Evolutionary conservation across 2,797 vertebrate genomes (phyloP).

Genomic region (Pipistrellus pygmaeus): DNA sequence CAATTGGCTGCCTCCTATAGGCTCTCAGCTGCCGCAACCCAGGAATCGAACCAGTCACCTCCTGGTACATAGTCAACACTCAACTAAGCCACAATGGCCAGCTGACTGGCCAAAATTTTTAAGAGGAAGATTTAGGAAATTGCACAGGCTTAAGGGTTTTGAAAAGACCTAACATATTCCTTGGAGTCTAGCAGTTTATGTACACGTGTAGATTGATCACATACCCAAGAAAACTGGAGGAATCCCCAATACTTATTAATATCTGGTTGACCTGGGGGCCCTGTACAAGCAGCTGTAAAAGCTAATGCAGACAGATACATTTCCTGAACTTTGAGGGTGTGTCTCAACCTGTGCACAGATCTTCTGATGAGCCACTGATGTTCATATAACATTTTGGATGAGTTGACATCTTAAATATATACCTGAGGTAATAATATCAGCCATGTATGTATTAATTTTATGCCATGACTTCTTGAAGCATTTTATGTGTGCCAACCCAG

Average conservation of each 20-base stretch:
- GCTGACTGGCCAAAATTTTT: background rate
- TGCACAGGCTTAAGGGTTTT: background rate
- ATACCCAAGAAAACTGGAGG: background rate
- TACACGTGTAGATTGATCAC: background rate
- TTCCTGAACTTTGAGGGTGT: background rate
- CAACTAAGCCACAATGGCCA: too few species aligned
- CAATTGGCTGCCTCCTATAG: too few species aligned
- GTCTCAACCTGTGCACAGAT: background rate
- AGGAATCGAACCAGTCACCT: too few species aligned
- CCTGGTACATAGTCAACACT: too few species aligned
- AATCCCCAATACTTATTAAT: background rate
- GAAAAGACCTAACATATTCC: background rate
- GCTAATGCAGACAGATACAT: background rate
- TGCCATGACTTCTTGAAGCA: background rate
- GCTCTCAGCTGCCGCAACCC: too few species aligned
- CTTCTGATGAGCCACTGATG: background rate
- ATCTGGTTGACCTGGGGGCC: background rate
- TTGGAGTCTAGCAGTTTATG: background rate
- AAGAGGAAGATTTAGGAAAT: background rate
- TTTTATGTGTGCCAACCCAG: background rate
- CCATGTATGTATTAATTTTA: slow-evolving; percentile 2
- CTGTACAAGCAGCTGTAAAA: background rate
- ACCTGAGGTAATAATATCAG: background rate
- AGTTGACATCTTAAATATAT: background rate
- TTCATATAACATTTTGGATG: slow-evolving; percentile 23